Base-by-base conservation (phyloP, 1,140 invertebrate species). In the Drosophila repleta region DNA sequence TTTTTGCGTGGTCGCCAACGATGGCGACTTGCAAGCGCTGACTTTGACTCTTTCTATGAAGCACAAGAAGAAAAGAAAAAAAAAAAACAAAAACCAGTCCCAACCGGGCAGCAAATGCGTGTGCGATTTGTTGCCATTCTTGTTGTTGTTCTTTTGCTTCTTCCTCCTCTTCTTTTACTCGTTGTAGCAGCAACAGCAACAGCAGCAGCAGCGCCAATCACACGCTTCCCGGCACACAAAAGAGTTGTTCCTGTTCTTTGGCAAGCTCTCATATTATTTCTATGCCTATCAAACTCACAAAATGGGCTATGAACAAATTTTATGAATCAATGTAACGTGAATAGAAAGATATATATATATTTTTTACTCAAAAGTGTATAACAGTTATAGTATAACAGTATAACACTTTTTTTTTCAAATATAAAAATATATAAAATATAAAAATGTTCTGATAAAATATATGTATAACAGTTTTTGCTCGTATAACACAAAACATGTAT, bases 181-280 rank as follows among this genome's bases (percentile, higher is more conserved):
- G 32, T 35, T 35, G 32, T 35, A 35, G 32, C 32, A 35, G 32
- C 3, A 32, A n/a, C 29, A 65, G 48, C 46, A 66, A 18, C 24
- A 65, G 46, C 52, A 55, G 20, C 32, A 72, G 62, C 81, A 87
- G 65, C 76, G 63, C 74, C 81, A 85, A 85, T 85, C 81, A 87
- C 63, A 87, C 82, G 82, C 74, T 87, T 62, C 78, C 70, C 82
- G 53, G 66, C 75, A 69, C 75, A 66, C 63, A 75, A 63, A 75
- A 77, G 29, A 69, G 74, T 48, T 61, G 70, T 87, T 87, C 83
- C 78, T 85, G 82, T 87, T 85, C 79, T 79, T 78, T 76, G 74
- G 69, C 82, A 81, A 81, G 72, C 69, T 75, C 49, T 67, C 37
- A 32, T 53, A 29, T 60, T 52, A 60, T 48, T 67, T 39, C 3